These are phyloP conservation scores for Drosophila prolongata DNA, from an alignment of 2,888 invertebrate genomes.

Conservation along the genomic window DNA sequence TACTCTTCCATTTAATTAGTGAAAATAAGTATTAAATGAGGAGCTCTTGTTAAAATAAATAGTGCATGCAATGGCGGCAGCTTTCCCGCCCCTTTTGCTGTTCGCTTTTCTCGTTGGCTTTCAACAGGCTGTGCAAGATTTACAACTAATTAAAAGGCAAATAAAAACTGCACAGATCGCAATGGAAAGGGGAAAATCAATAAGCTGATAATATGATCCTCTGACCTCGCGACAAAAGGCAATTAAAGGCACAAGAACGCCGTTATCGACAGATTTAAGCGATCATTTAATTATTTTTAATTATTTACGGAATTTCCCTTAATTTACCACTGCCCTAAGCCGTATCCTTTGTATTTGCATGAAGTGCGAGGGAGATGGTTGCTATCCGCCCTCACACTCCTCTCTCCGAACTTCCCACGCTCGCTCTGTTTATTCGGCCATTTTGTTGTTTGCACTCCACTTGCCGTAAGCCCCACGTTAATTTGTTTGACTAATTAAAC, in stretches of 20 bases:
- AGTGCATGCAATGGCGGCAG: constrained; percentile 72
- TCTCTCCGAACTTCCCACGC: constrained; percentile 14
- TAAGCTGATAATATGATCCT: constrained; percentile 40
- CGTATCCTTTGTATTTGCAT: constrained; percentile 55
- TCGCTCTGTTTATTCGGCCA: constrained; percentile 70
- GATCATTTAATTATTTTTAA: constrained; percentile 82
- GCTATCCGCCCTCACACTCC: neutral
- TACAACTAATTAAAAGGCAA: constrained; percentile 74
- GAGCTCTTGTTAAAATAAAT: constrained; percentile 79
- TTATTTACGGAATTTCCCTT: constrained; percentile 48
- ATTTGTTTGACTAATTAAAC: constrained; percentile 84
- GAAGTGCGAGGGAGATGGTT: constrained; percentile 52
- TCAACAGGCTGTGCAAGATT: constrained; percentile 55
- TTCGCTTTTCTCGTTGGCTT: constrained; percentile 30
- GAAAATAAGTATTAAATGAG: constrained; percentile 80
- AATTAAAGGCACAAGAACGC: constrained; percentile 78
- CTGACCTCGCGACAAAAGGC: constrained; percentile 67
- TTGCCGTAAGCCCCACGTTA: constrained; percentile 78
- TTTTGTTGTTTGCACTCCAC: constrained; percentile 78
- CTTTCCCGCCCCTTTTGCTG: constrained; percentile 2
- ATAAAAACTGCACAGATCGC: constrained; percentile 35
- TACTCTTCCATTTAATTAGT: constrained; percentile 72
- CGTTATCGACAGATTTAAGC: constrained; percentile 78
- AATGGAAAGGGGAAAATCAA: constrained; percentile 36
- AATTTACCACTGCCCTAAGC: constrained; percentile 28